Evolutionary conservation across 1,140 invertebrate genomes (phyloP).

Genomic region (Colletes latitarsis): DNA sequence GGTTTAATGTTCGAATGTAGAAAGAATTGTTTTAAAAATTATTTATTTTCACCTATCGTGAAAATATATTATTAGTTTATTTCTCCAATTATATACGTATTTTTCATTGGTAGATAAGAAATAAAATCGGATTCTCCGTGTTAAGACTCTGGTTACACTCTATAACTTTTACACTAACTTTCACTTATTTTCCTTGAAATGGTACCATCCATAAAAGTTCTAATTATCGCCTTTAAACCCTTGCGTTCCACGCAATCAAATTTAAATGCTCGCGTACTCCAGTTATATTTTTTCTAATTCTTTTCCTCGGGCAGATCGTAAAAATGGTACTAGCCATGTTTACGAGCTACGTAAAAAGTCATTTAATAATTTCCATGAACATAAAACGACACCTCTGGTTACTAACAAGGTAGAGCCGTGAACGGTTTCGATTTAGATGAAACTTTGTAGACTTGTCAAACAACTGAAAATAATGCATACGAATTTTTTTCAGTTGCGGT

Average conservation of each 20-base stretch:
- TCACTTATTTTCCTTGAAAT: conserved; percentile 31
- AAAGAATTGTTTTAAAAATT: too few relatives aligned
- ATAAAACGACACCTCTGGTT: background rate
- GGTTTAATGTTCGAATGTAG: too few relatives aligned
- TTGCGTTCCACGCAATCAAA: background rate
- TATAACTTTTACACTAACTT: conserved; percentile 27
- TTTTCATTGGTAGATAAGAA: background rate
- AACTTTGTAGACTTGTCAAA: too few relatives aligned
- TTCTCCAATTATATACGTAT: background rate
- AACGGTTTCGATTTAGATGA: too few relatives aligned
- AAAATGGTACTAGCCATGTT: background rate
- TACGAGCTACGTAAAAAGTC: background rate
- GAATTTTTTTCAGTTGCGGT: too few relatives aligned
- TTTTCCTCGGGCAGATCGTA: background rate
- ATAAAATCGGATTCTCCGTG: background rate
- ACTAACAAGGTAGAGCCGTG: too few relatives aligned
- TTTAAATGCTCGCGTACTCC: background rate
- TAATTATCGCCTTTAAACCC: background rate
- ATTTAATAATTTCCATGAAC: background rate
- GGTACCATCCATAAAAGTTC: conserved; percentile 21
- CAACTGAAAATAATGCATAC: too few relatives aligned
- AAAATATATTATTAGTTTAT: background rate
- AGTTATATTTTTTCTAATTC: background rate
- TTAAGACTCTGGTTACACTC: background rate
- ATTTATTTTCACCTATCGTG: too few relatives aligned